A percentile compares a stretch with the other conserved stretches of the same genome.
These are phyloP conservation scores for Drosophila bocqueti DNA, from an alignment of 1,140 invertebrate species.

Conservation along the genomic window DNA sequence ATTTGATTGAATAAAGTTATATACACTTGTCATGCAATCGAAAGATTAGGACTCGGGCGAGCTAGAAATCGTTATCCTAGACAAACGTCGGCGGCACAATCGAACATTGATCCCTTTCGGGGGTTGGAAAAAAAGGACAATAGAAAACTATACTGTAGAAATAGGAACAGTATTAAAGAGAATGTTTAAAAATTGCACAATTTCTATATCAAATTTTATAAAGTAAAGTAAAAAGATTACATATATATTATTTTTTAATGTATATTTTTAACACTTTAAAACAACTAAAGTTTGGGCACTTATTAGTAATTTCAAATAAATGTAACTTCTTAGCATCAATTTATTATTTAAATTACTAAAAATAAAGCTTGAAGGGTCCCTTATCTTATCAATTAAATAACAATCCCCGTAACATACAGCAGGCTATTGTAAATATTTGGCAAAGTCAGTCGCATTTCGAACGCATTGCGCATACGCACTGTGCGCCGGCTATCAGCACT, in stretches of 20 bases:
- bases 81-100: background rate
- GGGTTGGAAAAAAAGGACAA: background rate
- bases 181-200: background rate
- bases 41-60: slow-evolving; percentile 59
- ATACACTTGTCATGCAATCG: slow-evolving; percentile 74
- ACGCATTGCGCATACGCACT: slow-evolving; percentile 56
- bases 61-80: slow-evolving; percentile 19
- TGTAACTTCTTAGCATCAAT: background rate
- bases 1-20: slow-evolving; percentile 71
- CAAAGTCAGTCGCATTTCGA: background rate
- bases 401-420: background rate
- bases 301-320: background rate
- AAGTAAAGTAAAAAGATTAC: no score
- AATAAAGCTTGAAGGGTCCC: background rate
- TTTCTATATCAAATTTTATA: no score
- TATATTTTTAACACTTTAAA: no score
- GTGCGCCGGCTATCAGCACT: slow-evolving; percentile 21
- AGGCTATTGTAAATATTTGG: background rate
- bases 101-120: background rate
- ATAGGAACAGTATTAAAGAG: background rate
- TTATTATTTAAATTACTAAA: background rate
- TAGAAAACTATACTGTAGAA: background rate
- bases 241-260: no score
- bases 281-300: background rate
- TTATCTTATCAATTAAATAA: background rate